These are phyloP conservation scores for Camarhynchus parvulus DNA, from an alignment of 2,113 vertebrate genomes.

Conservation along the genomic window DNA sequence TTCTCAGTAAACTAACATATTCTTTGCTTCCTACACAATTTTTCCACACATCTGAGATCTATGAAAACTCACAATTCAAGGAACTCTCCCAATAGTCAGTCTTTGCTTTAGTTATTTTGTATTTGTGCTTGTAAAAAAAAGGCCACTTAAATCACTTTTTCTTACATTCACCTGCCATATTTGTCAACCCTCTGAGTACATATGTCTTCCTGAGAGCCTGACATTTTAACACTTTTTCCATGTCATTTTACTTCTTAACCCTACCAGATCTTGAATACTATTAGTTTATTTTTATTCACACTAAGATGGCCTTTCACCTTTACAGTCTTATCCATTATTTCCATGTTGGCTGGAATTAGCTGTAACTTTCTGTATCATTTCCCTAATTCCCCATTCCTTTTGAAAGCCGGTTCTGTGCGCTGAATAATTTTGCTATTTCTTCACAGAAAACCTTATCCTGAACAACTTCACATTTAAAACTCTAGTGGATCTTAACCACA, in stretches of 20 bases:
- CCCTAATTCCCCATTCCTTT: neutral
- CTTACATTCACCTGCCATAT: neutral
- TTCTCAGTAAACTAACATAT: neutral
- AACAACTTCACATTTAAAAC: neutral
- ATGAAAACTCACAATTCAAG: neutral
- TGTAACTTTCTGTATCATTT: neutral
- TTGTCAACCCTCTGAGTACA: neutral
- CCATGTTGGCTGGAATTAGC: neutral
- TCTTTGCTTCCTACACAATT: neutral
- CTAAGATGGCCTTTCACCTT: neutral
- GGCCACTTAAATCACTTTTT: neutral
- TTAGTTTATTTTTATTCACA: neutral
- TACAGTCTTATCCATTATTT: neutral
- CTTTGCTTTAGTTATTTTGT: neutral
- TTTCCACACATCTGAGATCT: neutral
- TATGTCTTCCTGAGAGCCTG: neutral
- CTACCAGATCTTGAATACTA: neutral
- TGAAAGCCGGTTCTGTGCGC: neutral
- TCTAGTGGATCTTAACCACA: neutral
- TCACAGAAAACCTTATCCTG: neutral
- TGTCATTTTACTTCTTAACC: neutral
- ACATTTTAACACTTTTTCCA: neutral
- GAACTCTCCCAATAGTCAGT: neutral
- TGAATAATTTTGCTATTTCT: neutral
- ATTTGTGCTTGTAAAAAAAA: neutral